Evolutionary conservation across 2,888 invertebrate genomes (phyloP).

Genomic region (Limulus polyphemus): DNA sequence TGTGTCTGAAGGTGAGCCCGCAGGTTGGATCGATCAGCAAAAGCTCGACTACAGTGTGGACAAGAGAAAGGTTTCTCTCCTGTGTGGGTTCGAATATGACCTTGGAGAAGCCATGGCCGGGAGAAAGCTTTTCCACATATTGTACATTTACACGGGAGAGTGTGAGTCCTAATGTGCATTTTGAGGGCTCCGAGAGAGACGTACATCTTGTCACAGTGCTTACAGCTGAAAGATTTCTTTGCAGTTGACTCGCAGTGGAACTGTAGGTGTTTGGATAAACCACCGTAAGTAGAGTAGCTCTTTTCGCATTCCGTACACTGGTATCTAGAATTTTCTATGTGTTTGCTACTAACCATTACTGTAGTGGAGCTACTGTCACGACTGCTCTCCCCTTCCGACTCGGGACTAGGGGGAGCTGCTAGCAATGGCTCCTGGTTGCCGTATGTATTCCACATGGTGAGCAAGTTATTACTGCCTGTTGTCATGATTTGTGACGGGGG

Average conservation of each 20-base stretch:
- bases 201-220: constrained; percentile 91
- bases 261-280: constrained; percentile 86
- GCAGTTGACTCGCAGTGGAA: constrained; percentile 70
- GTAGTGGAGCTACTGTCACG: no score
- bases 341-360: no score
- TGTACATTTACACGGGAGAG: constrained; percentile 90
- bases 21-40: constrained; percentile 91
- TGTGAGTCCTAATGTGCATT: constrained; percentile 98
- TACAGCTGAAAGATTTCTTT: constrained; percentile 86
- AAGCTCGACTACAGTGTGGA: constrained; percentile 84
- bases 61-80: constrained; percentile 97
- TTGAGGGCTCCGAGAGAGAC: constrained; percentile 91
- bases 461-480: no score
- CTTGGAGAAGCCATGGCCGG: constrained; percentile 91
- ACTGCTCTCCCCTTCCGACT: no score
- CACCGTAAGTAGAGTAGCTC: constrained; percentile 92
- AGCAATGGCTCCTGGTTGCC: no score
- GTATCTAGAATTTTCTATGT: constrained; percentile 46
- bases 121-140: constrained; percentile 95
- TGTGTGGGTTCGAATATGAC: constrained; percentile 93
- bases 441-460: no score
- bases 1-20: constrained; percentile 95
- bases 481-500: no score
- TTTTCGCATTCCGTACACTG: constrained; percentile 88
- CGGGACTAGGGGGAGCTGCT: no score